Base-by-base conservation (phyloP, 2,113 vertebrate genomes). In the Athene noctua region DNA sequence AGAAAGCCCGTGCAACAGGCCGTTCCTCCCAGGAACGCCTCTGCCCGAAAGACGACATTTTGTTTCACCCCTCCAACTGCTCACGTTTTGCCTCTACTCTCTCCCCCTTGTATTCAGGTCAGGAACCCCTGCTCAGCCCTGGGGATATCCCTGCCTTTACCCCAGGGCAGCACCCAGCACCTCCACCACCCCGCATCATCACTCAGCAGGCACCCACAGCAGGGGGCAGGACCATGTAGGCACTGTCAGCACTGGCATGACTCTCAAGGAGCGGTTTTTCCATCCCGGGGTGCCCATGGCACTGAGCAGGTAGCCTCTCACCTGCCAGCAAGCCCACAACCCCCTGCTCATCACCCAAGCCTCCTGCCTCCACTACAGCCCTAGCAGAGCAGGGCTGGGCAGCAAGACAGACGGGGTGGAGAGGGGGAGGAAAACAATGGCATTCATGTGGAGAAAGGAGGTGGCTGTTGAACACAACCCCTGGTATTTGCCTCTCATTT, bases 401-500 rank as follows among this genome's bases (percentile, higher is more conserved):
- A 66, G 49, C 61, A 44, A 79, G 49, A 49, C 22, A 79, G 49
- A 49, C 22, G 2, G 14, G 6, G 36, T 2, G 8, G 40, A 71
- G n/a, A 6, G 4, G 27, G 38, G 27, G 27, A 73, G 47, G 29
- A 54, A 40, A 70, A 74, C 1, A 0, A 15, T 20, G 59, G 62
- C 54, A 65, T 92, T 81, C 18, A 3, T 44, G 57, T 2, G 2
- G 38, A 55, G 82, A 70, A 66, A 70, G 55, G 67, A 77, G 83
- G 83, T 1, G 18, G 66, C 11, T 49, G 59, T 5, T 40, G 46
- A 30, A 23, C 57, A 8, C 80, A n/a, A n/a, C 16, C 1, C 0
- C 77, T 87, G 94, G 46, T 38, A 70, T 83, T 88, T 52, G 92
- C 80, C 67, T 80, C 75, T 73, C 92, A 66, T 86, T 80, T 82